Conservation (phyloP, 2,113 vertebrate genomes). For the Pluvialis apricaria region DNA sequence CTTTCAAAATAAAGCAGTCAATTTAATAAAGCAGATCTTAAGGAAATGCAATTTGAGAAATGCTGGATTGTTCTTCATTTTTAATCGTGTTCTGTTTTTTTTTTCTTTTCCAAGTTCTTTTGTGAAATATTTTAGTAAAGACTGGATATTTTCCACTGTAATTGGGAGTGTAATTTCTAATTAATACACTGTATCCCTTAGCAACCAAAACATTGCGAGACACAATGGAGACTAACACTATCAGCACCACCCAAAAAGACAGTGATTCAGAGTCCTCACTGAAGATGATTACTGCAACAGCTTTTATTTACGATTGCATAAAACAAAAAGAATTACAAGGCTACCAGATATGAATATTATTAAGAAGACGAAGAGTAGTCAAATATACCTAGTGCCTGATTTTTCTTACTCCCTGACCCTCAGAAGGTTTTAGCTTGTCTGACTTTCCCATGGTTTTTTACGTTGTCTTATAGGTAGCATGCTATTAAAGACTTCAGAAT, state of each 20-base stretch:
- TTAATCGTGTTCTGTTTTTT: background rate
- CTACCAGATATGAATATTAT: background rate
- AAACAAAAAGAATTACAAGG: background rate
- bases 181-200: background rate
- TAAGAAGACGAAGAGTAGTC: background rate
- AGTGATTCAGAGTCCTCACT: background rate
- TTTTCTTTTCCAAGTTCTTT: background rate
- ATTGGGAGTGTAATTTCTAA: background rate
- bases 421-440: background rate
- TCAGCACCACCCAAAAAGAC: background rate
- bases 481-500: background rate
- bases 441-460: background rate
- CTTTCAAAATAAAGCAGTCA: background rate
- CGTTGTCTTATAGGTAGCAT: background rate
- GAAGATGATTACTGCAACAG: background rate
- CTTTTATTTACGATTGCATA: background rate
- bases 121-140: background rate
- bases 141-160: background rate
- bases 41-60: background rate
- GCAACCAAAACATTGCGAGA: background rate
- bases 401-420: background rate
- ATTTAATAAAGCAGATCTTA: background rate
- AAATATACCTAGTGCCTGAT: background rate
- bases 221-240: background rate
- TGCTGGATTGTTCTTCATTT: background rate